Percentiles rank a stretch among this genome's conserved stretches.
phyloP scores from a whole-genome alignment of 2,888 invertebrate species.

The Leucoma salicis region DNA sequence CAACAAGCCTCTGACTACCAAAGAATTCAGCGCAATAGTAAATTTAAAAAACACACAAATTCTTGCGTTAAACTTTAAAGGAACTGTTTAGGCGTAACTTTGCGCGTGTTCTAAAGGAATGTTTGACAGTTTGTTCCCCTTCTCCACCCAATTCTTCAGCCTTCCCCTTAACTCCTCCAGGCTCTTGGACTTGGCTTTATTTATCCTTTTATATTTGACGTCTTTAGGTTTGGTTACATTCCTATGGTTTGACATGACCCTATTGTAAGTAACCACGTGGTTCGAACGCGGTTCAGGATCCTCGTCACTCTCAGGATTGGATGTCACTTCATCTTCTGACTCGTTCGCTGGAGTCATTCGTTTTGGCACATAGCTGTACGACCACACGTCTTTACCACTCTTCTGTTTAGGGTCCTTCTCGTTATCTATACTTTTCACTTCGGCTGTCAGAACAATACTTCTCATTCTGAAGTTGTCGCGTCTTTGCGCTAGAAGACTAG shows the following conservation, averaged over 20 bases:
- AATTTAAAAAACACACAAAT: constrained; percentile 5
- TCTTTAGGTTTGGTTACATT: constrained; percentile 95
- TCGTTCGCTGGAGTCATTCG: constrained; percentile 69
- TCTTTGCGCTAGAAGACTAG: constrained; percentile 70
- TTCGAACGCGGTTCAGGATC: constrained; percentile 65
- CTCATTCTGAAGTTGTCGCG: constrained; percentile 77
- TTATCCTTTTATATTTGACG: constrained; percentile 94
- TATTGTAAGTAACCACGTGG: constrained; percentile 89
- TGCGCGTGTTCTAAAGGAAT: constrained; percentile 86
- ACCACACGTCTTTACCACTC: constrained; percentile 62
- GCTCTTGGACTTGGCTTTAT: constrained; percentile 94
- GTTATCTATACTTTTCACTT: constrained; percentile 69
- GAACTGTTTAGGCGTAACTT: constrained; percentile 81
- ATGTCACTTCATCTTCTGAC: constrained; percentile 70
- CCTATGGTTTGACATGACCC: constrained; percentile 95
- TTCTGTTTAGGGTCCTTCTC: constrained; percentile 66
- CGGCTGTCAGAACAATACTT: constrained; percentile 70
- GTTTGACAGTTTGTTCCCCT: constrained; percentile 86
- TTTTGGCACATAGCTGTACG: constrained; percentile 79
- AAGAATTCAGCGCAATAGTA: background rate
- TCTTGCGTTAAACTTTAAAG: constrained; percentile 39
- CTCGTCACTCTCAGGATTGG: constrained; percentile 70
- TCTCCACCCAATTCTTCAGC: constrained; percentile 93
- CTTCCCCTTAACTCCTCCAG: constrained; percentile 91
- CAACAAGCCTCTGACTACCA: too few relatives aligned